Base-by-base conservation (phyloP, 2,113 vertebrate species). In the Pampusana beccarii region DNA sequence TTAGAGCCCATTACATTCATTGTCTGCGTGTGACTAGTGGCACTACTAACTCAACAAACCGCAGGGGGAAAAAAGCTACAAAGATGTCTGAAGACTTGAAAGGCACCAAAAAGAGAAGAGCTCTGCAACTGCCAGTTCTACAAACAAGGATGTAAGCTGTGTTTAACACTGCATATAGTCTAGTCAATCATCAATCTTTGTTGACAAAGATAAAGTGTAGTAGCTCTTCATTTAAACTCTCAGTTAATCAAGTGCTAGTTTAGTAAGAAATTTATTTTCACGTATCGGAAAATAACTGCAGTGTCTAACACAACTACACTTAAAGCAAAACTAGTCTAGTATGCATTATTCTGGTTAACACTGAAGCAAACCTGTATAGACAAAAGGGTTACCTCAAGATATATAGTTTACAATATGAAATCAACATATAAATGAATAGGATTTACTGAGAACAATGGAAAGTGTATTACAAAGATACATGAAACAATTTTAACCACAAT, bases 241-340 rank as follows among this genome's bases (percentile, higher is more conserved):
- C 95, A 86, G 80, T 97, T 97, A 93, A 98, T 97, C 96, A 97
- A 98, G 90, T 97, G 97, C 96, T 98, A 97, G 93, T 98, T 98
- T 98, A 97, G 97, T 98, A 98, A 96, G 96, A 98, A 98, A 98
- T 98, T 98, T 98, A 99, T 98, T 99, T 98, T 96, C 96, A 98
- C 80, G 94, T 98, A 97, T 98, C 97, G 98, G 98, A 98, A 98
- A 98, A 98, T 97, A 97, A 97, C 65, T 97, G 98, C 98, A 98
- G 98, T 98, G 98, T 98, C 95, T 98, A 98, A 98, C 98, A 98
- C 98, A 98, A 98, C 98, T 98, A 98, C 96, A 98, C 93, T 97
- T 98, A 98, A 98, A 98, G 97, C 98, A 98, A 98, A 98, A 98
- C 97, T 98, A 98, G 97, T 98, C 98, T 98, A 98, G 96, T 97